A percentile compares a stretch with the other conserved stretches of the same genome.
Conservation (phyloP, 2,888 invertebrate species). For the Celastrina argiolus region DNA sequence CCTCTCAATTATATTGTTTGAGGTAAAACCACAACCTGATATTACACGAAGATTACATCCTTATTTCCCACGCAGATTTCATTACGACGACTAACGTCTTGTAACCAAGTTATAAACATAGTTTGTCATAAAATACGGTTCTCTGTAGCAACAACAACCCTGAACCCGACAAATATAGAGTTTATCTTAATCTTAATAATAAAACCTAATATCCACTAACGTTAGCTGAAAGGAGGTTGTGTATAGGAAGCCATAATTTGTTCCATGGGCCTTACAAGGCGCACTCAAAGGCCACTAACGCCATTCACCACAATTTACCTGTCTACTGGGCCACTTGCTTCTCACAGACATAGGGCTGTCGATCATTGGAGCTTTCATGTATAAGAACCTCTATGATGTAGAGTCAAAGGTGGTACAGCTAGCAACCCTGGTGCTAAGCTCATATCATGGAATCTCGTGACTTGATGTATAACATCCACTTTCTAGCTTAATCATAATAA, state of each 20-base stretch:
- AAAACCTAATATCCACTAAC: not conserved
- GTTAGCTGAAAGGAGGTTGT: slow-evolving; percentile 16
- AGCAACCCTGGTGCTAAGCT: not conserved
- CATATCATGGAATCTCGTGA: slow-evolving; percentile 9
- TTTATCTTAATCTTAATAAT: slow-evolving; percentile 9
- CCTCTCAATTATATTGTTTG: not conserved
- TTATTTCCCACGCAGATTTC: slow-evolving; percentile 7
- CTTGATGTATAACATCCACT: slow-evolving; percentile 11
- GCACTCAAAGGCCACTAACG: slow-evolving; percentile 28
- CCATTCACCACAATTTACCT: slow-evolving; percentile 32
- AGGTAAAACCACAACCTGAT: not conserved
- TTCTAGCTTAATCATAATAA: slow-evolving; percentile 20
- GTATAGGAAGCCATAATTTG: slow-evolving; percentile 23
- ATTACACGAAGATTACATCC: not conserved
- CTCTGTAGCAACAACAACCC: not conserved
- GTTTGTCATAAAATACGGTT: not conserved
- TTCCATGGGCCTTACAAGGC: slow-evolving; percentile 28
- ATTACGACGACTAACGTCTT: not conserved
- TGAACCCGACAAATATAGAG: not conserved
- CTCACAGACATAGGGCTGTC: slow-evolving; percentile 19
- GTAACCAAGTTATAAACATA: not conserved
- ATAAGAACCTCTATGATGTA: not conserved
- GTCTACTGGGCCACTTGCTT: slow-evolving; percentile 18
- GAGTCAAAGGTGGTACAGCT: not conserved
- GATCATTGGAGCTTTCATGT: not conserved